A percentile compares a stretch with the other conserved stretches of the same genome.
These are phyloP conservation scores for Latrodectus geometricus DNA, from an alignment of 1,140 invertebrate species.

Conservation along the genomic window DNA sequence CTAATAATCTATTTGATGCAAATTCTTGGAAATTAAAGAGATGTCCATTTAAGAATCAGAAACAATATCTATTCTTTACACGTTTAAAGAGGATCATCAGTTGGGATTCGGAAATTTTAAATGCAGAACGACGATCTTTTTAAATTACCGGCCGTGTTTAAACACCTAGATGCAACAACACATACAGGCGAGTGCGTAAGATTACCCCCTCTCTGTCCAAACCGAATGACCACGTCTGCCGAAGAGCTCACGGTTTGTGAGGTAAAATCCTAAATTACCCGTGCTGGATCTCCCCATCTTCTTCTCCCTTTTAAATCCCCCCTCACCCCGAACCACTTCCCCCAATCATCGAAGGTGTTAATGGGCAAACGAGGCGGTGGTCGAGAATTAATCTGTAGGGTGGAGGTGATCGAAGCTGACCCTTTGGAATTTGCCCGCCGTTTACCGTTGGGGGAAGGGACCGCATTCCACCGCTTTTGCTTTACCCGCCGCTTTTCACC, in stretches of 20 bases:
- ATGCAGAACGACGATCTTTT: neutral
- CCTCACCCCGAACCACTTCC: neutral
- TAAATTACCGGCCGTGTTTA: constrained; percentile 5
- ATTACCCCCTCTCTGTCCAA: neutral
- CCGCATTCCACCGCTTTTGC: neutral
- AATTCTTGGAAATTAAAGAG: no score
- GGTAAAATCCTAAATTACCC: constrained; percentile 50
- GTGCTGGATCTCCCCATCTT: neutral
- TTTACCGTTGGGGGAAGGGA: constrained; percentile 11
- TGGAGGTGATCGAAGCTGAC: constrained; percentile 35
- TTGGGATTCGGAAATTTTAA: neutral
- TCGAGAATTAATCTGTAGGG: constrained; percentile 59
- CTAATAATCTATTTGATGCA: no score
- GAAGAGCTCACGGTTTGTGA: neutral
- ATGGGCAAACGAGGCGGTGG: constrained; percentile 52
- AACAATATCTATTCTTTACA: neutral
- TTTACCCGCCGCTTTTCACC: constrained; percentile 14
- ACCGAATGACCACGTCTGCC: constrained; percentile 38
- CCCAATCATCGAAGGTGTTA: constrained; percentile 41
- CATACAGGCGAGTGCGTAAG: neutral
- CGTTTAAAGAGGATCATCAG: neutral
- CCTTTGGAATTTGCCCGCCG: constrained; percentile 18
- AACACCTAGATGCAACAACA: neutral
- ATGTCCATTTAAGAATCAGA: neutral
- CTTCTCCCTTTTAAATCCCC: neutral